Conservation (phyloP, 2,113 vertebrate genomes). For the Eidolon helvum region DNA sequence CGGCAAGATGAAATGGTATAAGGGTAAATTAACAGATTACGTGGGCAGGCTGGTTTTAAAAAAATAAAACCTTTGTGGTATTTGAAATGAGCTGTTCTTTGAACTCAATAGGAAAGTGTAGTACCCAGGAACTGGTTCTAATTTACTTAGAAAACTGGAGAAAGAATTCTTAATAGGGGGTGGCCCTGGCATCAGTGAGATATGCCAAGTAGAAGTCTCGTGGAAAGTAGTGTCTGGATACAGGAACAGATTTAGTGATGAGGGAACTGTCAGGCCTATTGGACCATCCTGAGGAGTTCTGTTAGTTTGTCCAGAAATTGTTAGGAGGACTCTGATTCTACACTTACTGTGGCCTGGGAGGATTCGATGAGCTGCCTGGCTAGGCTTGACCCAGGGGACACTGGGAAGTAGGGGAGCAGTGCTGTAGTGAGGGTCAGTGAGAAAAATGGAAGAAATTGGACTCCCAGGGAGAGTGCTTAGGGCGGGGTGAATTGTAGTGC, state of each 20-base stretch:
- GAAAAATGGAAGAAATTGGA: neutral
- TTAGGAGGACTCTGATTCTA: neutral
- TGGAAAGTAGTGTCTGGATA: neutral
- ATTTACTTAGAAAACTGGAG: neutral
- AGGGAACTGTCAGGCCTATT: fast-evolving
- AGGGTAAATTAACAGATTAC: neutral
- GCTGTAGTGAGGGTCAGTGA: neutral
- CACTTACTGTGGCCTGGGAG: neutral
- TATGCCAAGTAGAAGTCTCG: neutral
- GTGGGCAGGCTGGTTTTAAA: neutral
- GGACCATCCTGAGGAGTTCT: neutral
- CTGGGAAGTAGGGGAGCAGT: neutral
- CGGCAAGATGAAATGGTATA: neutral
- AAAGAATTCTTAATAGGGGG: neutral
- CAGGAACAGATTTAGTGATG: neutral
- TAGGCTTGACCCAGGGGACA: no score
- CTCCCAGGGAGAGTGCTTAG: no score
- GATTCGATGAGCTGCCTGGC: no score
- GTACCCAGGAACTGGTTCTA: neutral
- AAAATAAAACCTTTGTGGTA: neutral
- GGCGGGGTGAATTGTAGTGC: neutral
- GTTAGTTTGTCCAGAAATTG: neutral
- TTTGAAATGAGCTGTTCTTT: neutral
- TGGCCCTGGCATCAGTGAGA: neutral
- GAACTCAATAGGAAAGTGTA: neutral